These are phyloP conservation scores for Gymnothorax reevesii DNA, from an alignment of 2,797 vertebrate genomes.

Conservation along the genomic window DNA sequence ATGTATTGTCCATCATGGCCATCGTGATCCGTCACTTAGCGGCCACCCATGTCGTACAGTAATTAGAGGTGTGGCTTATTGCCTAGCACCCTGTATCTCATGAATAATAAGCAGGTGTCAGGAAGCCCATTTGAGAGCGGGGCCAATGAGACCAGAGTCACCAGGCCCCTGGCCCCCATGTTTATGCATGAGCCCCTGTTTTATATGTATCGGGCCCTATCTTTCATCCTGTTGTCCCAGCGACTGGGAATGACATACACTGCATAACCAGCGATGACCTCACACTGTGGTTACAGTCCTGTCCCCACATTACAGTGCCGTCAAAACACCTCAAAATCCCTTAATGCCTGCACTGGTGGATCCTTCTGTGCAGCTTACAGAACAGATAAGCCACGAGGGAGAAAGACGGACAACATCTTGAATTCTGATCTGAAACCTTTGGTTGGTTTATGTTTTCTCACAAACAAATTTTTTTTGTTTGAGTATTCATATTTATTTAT, in stretches of 20 bases:
- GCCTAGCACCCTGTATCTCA: conserved; percentile 82
- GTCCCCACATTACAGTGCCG: conserved; percentile 92
- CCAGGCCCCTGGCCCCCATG: conserved; percentile 77
- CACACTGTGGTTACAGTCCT: conserved; percentile 85
- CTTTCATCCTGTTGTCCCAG: conserved; percentile 97
- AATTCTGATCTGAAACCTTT: conserved; percentile 5
- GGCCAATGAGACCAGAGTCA: conserved; percentile 45
- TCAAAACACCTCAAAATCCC: conserved; percentile 71
- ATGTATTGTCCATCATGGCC: conserved; percentile 87
- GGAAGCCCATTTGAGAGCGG: conserved; percentile 81
- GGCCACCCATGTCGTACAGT: conserved; percentile 78
- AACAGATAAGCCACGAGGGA: not conserved
- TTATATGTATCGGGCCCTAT: conserved; percentile 97
- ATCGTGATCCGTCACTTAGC: conserved; percentile 91
- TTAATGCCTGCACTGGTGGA: not conserved
- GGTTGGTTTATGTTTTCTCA: conserved; percentile 34
- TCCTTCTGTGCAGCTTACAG: not conserved
- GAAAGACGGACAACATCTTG: not conserved
- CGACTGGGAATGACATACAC: conserved; percentile 99
- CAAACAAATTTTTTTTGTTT: conserved; percentile 47
- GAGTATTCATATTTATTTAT: conserved; percentile 46
- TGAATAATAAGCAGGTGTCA: conserved; percentile 85
- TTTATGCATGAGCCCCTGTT: conserved; percentile 98
- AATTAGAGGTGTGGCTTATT: conserved; percentile 93
- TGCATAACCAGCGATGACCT: conserved; percentile 99